These are phyloP conservation scores for Chrysaora quinquecirrha DNA, from an alignment of 30 jellyfish, hydroid and myxozoan species.

Conservation along the genomic window DNA sequence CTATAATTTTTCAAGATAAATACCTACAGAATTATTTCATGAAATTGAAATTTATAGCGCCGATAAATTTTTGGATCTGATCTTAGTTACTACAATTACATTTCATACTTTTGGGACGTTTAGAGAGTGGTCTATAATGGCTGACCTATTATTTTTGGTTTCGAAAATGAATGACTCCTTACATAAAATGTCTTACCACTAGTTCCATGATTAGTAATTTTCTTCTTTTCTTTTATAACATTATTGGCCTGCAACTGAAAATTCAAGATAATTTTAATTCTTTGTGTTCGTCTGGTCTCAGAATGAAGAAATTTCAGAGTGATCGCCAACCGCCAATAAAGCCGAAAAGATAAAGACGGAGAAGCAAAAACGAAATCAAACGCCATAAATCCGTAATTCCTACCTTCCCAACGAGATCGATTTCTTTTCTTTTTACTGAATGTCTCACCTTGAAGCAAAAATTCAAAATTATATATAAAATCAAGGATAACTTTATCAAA, in stretches of 20 bases:
- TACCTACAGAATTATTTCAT: neutral
- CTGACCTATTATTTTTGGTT: no score
- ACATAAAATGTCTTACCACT: neutral
- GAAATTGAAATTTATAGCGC: neutral
- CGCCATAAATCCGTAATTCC: neutral
- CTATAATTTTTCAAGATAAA: no score
- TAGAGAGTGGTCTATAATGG: no score
- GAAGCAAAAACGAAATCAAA: neutral
- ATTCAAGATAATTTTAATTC: neutral
- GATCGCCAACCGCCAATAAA: no score
- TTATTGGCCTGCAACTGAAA: neutral
- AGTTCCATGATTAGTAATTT: neutral
- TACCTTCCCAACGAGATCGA: conserved; percentile 4
- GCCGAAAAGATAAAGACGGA: neutral
- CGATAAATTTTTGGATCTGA: no score
- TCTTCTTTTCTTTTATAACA: neutral
- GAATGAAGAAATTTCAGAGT: no score
- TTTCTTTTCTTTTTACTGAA: neutral
- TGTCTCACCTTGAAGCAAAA: neutral
- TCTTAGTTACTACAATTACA: no score
- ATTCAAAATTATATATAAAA: neutral
- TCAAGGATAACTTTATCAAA: no score
- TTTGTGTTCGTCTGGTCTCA: no score
- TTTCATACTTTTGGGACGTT: no score
- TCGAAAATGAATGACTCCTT: no score